Percentiles rank a stretch among this genome's conserved stretches.
These are phyloP conservation scores for Prosapia bicincta DNA, from an alignment of 2,888 invertebrate species.

Conservation along the genomic window DNA sequence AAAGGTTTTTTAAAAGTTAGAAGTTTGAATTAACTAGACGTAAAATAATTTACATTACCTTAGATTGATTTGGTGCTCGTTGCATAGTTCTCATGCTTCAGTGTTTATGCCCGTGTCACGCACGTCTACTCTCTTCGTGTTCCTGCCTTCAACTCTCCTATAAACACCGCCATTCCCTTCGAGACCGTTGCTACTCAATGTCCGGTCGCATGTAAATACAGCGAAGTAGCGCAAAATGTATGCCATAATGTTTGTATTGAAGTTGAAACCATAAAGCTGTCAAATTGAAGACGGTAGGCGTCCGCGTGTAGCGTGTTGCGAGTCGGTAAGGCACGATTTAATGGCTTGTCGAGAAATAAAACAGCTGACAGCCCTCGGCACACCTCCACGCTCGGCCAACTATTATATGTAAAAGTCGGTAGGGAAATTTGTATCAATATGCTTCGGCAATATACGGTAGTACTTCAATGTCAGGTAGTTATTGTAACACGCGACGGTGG, in stretches of 20 bases:
- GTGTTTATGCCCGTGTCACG: too few species aligned
- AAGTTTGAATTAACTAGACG: too few species aligned
- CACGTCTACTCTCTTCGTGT: too few species aligned
- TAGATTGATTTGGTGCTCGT: too few species aligned
- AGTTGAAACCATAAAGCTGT: not conserved
- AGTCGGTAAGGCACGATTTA: not conserved
- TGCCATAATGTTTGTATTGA: not conserved
- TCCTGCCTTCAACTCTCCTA: not conserved
- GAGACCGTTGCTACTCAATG: not conserved
- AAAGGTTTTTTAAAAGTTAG: too few species aligned
- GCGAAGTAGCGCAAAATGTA: not conserved
- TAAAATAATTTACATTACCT: too few species aligned
- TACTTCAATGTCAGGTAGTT: too few species aligned
- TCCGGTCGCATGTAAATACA: not conserved
- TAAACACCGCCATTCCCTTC: not conserved
- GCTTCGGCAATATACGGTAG: not conserved
- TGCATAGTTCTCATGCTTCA: too few species aligned
- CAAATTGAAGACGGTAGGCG: not conserved
- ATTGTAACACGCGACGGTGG: too few species aligned
- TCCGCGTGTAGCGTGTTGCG: not conserved
- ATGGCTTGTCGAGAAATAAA: not conserved
- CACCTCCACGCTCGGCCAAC: not conserved
- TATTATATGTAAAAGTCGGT: not conserved
- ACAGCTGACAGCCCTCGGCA: not conserved
- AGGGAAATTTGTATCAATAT: not conserved